phyloP scores from a whole-genome alignment of 2,888 invertebrate genomes.

The Diaperis boleti region DNA sequence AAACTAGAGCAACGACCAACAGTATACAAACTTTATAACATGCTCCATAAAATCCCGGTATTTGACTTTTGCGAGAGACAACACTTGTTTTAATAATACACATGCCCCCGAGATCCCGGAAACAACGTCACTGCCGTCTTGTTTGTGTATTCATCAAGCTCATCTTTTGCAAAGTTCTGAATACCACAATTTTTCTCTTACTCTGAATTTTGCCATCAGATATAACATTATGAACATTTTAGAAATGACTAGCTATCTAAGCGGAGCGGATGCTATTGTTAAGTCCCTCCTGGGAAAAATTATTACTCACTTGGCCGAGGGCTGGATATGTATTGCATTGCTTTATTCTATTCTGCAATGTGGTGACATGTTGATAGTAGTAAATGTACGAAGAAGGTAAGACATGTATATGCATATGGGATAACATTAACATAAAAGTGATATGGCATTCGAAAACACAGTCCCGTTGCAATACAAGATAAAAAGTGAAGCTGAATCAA shows the following conservation, averaged over 20 bases:
- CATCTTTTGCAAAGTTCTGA: background rate
- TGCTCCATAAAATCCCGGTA: background rate
- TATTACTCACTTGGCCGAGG: background rate
- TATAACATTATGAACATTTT: conserved; percentile 3
- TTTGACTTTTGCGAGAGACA: background rate
- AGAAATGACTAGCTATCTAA: conserved; percentile 11
- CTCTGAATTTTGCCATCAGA: background rate
- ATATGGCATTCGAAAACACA: no score
- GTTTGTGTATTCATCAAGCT: background rate
- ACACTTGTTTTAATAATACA: background rate
- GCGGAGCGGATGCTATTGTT: conserved; percentile 18
- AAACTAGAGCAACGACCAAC: no score
- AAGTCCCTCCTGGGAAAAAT: conserved; percentile 9
- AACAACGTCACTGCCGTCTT: background rate
- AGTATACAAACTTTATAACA: background rate
- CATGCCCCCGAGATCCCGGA: background rate
- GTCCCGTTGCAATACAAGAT: no score
- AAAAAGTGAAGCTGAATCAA: no score
- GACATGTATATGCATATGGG: background rate
- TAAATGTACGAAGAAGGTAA: background rate
- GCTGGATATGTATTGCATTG: background rate
- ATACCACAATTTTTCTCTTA: background rate
- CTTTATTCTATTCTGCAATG: conserved; percentile 1
- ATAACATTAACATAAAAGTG: background rate
- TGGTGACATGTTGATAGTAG: background rate